Evolutionary conservation across 2,797 vertebrate species (phyloP), one percentile per base, ranked within the genome.

Genomic region (Pseudochaenichthys georgianus): DNA sequence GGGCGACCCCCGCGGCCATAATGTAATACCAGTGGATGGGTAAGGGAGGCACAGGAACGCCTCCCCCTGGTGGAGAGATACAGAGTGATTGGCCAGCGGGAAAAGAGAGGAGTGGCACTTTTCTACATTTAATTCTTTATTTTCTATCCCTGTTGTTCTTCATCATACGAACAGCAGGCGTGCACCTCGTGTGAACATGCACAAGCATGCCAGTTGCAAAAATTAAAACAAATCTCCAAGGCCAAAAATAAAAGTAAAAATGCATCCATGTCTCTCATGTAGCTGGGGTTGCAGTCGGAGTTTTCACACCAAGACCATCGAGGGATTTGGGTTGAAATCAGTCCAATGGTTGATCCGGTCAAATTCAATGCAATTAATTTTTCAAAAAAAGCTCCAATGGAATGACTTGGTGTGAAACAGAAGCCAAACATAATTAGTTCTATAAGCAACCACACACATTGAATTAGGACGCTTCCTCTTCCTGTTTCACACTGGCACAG

Each of bases 21-120:
- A 98, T 96, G 97, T 99, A 99, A 98, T 99, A 99, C 98, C 98
- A 99, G 96, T 97, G 98, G 97, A 97, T 96, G 96, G 97, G 97
- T 92, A 99, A 96, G 93, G 97, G 97, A 95, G 97, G 97, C 95
- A 98, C 96, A 94, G 95, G 97, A 94, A 96, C 95, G 95, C 96
- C 96, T 96, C 96, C 97, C 96, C 97, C 97, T 99, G 97, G 95
- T 97, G 97, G 96, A 98, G 95, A 99, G 96, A 99, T 96, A 98
- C 96, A 99, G 79, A 94, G 63, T 86, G 80, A 91, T 93, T 93
- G 93, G 92, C 93, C 91, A 90, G 82, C 50, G 86, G 83, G 88
- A 89, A 89, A 81, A 89, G 86, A 85, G 88, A 88, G 81, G 87
- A 83, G 85, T 64, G 89, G 87, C 77, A 89, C 82, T 87, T 81